Conservation (phyloP, 2,797 vertebrate species). For the Pipistrellus pygmaeus region DNA sequence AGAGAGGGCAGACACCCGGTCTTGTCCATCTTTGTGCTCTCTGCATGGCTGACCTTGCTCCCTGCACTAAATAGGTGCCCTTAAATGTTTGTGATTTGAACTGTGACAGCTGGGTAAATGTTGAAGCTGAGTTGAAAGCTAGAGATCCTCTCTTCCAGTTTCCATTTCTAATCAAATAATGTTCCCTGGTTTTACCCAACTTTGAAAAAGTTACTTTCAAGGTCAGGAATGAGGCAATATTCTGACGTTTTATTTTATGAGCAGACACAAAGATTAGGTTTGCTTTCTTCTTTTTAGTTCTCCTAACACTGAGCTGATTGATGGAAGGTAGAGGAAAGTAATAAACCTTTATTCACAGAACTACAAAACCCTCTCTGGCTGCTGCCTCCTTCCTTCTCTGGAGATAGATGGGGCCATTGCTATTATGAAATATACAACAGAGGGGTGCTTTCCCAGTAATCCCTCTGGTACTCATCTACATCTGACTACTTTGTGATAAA, state of each 20-base stretch:
- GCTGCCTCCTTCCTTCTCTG: conserved; percentile 48
- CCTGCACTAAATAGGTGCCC: neutral
- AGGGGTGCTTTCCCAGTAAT: conserved; percentile 45
- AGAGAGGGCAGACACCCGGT: neutral
- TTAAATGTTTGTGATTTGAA: conserved; percentile 46
- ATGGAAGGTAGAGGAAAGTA: conserved; percentile 80
- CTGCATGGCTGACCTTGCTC: neutral
- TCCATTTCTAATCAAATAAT: conserved; percentile 64
- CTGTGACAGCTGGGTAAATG: neutral
- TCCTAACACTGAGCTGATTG: conserved; percentile 77
- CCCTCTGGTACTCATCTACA: conserved; percentile 60
- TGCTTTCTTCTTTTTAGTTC: conserved; percentile 78
- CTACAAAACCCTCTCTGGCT: conserved; percentile 69
- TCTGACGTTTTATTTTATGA: conserved; percentile 74
- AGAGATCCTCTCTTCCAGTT: conserved; percentile 10
- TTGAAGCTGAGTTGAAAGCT: conserved; percentile 29
- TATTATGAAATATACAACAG: conserved; percentile 66
- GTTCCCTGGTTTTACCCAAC: conserved; percentile 55
- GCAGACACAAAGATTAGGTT: conserved; percentile 80
- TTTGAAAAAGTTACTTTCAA: conserved; percentile 79
- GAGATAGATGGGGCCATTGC: conserved; percentile 62
- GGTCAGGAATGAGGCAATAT: conserved; percentile 71
- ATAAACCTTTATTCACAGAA: conserved; percentile 81
- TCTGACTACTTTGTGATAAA: conserved; percentile 64
- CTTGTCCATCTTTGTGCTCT: neutral